phyloP scores from a whole-genome alignment of 2,113 vertebrate species.

The Choloepus hoffmanni region DNA sequence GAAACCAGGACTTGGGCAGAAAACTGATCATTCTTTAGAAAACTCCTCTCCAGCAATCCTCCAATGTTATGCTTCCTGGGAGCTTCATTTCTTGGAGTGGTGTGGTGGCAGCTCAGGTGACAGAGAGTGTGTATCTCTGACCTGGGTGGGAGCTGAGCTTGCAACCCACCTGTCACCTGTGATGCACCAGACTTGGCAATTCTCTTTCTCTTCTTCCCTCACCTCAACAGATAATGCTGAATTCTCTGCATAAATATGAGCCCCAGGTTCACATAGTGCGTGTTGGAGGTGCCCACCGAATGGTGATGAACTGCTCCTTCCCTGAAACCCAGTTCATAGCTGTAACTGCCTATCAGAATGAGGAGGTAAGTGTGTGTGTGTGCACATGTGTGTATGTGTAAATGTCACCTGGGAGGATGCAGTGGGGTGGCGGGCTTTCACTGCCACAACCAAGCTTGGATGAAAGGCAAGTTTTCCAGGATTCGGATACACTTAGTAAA shows the following conservation, averaged over 20 bases:
- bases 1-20: background rate
- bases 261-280: constrained; percentile 97
- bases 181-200: background rate
- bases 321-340: constrained; percentile 98
- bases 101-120: background rate
- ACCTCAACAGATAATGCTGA: constrained; percentile 94
- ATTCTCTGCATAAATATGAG: constrained; percentile 97
- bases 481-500: background rate
- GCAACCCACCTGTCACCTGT: background rate
- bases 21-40: background rate
- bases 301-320: constrained; percentile 97
- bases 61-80: rapidly evolving
- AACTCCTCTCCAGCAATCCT: background rate
- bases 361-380: constrained; percentile 87
- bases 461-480: background rate
- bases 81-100: background rate
- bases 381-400: background rate
- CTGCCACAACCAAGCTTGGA: background rate
- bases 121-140: background rate
- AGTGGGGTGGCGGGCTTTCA: background rate
- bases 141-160: rapidly evolving
- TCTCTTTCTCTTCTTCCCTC: background rate
- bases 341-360: constrained; percentile 98
- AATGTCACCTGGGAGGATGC: background rate
- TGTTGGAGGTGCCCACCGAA: constrained; percentile 93